Evolutionary conservation across 2,888 invertebrate genomes (phyloP).

Genomic region (Aphodius granarius): DNA sequence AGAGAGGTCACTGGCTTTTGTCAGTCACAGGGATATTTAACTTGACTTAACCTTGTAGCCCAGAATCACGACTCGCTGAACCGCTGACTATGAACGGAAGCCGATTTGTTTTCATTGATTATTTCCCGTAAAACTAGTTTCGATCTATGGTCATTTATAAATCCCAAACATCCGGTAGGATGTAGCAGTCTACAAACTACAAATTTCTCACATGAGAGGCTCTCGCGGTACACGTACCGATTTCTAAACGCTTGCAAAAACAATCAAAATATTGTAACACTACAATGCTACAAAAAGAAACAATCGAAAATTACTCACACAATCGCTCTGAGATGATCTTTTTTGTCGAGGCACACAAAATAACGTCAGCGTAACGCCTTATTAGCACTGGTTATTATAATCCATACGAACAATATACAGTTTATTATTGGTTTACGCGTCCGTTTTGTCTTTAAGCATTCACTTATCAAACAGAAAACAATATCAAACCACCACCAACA

Average conservation of each 20-base stretch:
- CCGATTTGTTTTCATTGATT: conserved; percentile 22
- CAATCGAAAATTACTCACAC: conserved; percentile 52
- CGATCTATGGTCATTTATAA: background rate
- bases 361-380: conserved; percentile 57
- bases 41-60: conserved; percentile 34
- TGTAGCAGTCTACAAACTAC: background rate
- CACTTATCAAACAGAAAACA: background rate
- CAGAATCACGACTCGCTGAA: conserved; percentile 23
- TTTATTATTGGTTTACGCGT: background rate
- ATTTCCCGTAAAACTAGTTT: conserved; percentile 28
- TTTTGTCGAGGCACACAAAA: conserved; percentile 64
- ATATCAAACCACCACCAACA: conserved; percentile 4
- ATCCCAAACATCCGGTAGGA: background rate
- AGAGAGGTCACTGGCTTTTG: conserved; percentile 36
- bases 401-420: background rate
- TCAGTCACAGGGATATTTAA: conserved; percentile 34
- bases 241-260: background rate
- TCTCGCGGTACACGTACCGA: background rate
- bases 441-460: background rate
- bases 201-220: background rate
- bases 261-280: background rate
- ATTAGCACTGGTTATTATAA: conserved; percentile 27
- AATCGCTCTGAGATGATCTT: conserved; percentile 60
- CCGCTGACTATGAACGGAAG: conserved; percentile 12
- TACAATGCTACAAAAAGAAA: background rate